Evolutionary conservation across 2,797 vertebrate species (phyloP), one percentile per base, ranked within the genome.

Genomic region (Rhadinocentrus ornatus): DNA sequence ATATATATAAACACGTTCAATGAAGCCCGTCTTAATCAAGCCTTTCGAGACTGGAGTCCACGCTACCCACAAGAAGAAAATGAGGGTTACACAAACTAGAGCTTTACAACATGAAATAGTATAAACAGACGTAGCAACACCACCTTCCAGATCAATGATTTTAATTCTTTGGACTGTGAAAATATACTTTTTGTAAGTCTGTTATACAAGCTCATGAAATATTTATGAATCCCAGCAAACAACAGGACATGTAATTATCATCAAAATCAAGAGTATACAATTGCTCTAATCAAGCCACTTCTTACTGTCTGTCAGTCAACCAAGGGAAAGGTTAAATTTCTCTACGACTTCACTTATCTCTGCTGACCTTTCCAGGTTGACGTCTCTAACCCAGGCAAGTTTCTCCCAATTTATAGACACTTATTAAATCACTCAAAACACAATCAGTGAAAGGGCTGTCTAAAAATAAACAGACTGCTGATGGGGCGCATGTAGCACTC

Each of bases 161-260:
- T 16, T 20, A 44, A 20, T 20, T 44, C 41, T 44, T 44, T 44
- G 76, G 46, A 73, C 44, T 34, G 44, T 66, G 37, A 73, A 76
- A 79, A 59, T 70, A 39, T 62, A 71, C 9, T 13, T 27, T 67
- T 34, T 82, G n/a, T 46, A 57, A 86, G 80, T 57, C 78, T 56
- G 60, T 3, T 32, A 63, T 46, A 54, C 63, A 41, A 67, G 54
- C 81, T 88, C 72, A 87, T 91, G 83, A 87, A 90, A 83, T 86
- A 92, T 90, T 82, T 81, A 92, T 88, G 64, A 39, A 61, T 75
- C 70, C 52, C 39, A 37, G 84, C 79, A 90, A 93, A 93, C 91
- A 93, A 90, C 91, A 82, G 85, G 86, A 90, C 88, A 82, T 90
- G 89, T 90, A 91, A 94, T 94, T 94, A 94, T 94, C 91, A 93